A percentile compares a stretch with the other conserved stretches of the same genome.
phyloP scores from a whole-genome alignment of 2,888 invertebrate species.

The Erynnis tages region DNA sequence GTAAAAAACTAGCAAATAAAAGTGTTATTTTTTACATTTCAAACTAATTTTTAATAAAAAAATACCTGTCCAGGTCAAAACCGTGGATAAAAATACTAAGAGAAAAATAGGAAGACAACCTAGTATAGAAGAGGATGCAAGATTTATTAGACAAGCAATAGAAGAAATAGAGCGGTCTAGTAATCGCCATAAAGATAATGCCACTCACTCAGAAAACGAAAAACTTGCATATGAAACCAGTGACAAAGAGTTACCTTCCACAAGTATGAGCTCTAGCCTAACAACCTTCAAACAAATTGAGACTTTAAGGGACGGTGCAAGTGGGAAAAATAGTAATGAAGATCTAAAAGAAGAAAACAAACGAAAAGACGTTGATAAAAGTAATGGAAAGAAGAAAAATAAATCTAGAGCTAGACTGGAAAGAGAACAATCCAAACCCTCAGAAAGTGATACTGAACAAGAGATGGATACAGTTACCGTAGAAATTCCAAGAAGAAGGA shows the following conservation, averaged over 20 bases:
- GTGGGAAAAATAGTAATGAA: constrained; percentile 47
- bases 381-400: constrained; percentile 70
- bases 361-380: constrained; percentile 61
- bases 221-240: constrained; percentile 27
- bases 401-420: constrained; percentile 73
- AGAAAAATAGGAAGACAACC: constrained; percentile 60
- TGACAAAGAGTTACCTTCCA: constrained; percentile 44
- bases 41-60: no score
- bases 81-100: constrained; percentile 49
- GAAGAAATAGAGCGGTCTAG: constrained; percentile 75
- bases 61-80: constrained; percentile 46
- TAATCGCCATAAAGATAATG: constrained; percentile 53
- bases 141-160: constrained; percentile 71
- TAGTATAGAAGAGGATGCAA: constrained; percentile 74
- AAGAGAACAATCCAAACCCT: constrained; percentile 75
- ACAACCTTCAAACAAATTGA: constrained; percentile 46
- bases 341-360: constrained; percentile 59
- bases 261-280: constrained; percentile 45
- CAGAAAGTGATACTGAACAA: constrained; percentile 72
- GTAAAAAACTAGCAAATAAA: no score
- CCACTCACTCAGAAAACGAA: constrained; percentile 39
- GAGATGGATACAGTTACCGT: constrained; percentile 77
- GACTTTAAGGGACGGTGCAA: constrained; percentile 38
- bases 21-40: no score
- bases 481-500: constrained; percentile 73